Conservation (phyloP, 2,888 invertebrate genomes). For the Steromphala cineraria region DNA sequence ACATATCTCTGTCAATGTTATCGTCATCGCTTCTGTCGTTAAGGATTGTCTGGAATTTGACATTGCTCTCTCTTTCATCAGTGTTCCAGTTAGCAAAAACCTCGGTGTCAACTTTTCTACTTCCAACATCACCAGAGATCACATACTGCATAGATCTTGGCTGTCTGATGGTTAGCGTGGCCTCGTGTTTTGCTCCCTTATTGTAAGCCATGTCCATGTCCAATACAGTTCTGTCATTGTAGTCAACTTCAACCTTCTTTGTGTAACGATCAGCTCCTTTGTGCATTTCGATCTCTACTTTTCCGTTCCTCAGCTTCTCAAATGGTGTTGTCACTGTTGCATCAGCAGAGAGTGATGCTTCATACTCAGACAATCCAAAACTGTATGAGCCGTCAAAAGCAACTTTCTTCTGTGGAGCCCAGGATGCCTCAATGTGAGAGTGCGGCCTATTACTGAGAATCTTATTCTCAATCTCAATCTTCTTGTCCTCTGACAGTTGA, state of each 20-base stretch:
- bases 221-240: slow-evolving; percentile 29
- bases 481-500: not conserved
- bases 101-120: slow-evolving; percentile 47
- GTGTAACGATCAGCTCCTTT: not conserved
- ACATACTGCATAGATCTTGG: slow-evolving; percentile 56
- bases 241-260: slow-evolving; percentile 24
- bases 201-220: slow-evolving; percentile 33
- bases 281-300: not conserved
- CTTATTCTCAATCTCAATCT: slow-evolving; percentile 20
- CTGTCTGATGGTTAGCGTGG: slow-evolving; percentile 40
- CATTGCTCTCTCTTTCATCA: slow-evolving; percentile 43
- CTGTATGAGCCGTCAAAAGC: not conserved
- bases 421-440: not conserved
- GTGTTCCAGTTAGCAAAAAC: slow-evolving; percentile 67
- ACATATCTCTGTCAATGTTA: slow-evolving; percentile 40
- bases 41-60: slow-evolving; percentile 46
- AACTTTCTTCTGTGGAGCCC: not conserved
- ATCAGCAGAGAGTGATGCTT: not conserved
- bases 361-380: not conserved
- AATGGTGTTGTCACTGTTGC: slow-evolving; percentile 1
- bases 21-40: slow-evolving; percentile 37
- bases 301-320: not conserved
- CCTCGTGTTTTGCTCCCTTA: slow-evolving; percentile 23
- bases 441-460: not conserved
- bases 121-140: slow-evolving; percentile 38